Conservation (phyloP, 2,888 invertebrate species). For the Timema cristinae region DNA sequence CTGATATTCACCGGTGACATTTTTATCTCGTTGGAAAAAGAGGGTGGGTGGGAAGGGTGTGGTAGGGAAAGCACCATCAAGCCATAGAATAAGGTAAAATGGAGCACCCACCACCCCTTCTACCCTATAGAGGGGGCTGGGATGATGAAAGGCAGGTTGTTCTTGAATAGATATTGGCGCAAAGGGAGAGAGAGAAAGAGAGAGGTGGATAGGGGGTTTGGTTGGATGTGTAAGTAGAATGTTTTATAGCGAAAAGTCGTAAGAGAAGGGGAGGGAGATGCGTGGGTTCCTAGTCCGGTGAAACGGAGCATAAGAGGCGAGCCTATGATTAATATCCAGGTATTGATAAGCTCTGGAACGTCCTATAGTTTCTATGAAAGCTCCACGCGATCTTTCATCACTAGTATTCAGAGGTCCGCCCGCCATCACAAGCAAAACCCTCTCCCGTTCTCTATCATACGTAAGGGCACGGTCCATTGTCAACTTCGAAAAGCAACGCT, state of each 20-base stretch:
- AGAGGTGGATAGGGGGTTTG: constrained; percentile 3
- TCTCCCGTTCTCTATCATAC: no score
- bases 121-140: neutral
- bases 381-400: neutral
- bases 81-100: no score
- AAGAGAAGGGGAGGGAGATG: neutral
- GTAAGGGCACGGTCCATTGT: constrained; percentile 17
- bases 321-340: constrained; percentile 30
- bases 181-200: constrained; percentile 3
- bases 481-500: constrained; percentile 5
- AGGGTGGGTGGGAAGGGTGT: neutral
- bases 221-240: constrained; percentile 10
- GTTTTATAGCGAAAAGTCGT: constrained; percentile 1
- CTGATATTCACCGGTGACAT: constrained; percentile 15
- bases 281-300: neutral
- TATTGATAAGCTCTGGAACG: constrained; percentile 26
- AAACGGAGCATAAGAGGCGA: neutral
- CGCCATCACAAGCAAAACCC: no score
- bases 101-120: no score
- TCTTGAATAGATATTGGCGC: constrained; percentile 11
- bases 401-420: no score
- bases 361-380: constrained; percentile 12
- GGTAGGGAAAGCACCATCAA: neutral
- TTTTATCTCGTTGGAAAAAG: constrained; percentile 4
- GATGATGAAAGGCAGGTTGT: constrained; percentile 6